A percentile compares a stretch with the other conserved stretches of the same genome.
Conservation (phyloP, 1,140 invertebrate species). For the Hycleus cichorii region DNA sequence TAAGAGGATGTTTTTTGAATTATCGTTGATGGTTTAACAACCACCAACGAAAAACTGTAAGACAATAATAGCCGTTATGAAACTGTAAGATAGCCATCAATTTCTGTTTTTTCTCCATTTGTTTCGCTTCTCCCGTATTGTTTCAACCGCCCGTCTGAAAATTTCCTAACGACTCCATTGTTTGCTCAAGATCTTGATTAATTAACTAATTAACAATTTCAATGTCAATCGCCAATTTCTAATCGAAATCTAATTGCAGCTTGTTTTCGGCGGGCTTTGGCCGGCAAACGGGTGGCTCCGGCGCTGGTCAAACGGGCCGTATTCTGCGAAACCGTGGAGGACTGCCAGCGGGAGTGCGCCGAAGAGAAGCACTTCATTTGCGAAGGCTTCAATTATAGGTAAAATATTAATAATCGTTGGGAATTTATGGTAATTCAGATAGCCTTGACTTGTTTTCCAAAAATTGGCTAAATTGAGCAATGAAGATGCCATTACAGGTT, state of each 20-base stretch:
- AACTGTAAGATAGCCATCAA: not conserved
- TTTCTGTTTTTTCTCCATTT: not conserved
- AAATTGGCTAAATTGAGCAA: not conserved
- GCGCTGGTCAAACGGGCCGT: slow-evolving; percentile 57
- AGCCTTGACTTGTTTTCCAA: not conserved
- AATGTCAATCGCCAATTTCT: not conserved
- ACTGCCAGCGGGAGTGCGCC: slow-evolving; percentile 67
- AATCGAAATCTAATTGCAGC: slow-evolving; percentile 44
- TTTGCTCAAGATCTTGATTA: not conserved
- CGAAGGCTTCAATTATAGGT: slow-evolving; percentile 78
- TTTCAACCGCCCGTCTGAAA: not conserved
- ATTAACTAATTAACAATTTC: not conserved
- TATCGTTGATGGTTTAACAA: not conserved
- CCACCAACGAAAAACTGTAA: not conserved
- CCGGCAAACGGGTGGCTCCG: slow-evolving; percentile 58
- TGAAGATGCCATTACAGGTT: not conserved
- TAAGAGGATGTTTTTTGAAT: no score
- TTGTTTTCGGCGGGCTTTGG: slow-evolving; percentile 64
- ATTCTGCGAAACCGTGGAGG: slow-evolving; percentile 60
- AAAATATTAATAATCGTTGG: slow-evolving; percentile 22
- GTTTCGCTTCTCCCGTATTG: not conserved
- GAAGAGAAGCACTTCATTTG: slow-evolving; percentile 64
- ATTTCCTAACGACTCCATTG: not conserved
- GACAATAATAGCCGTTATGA: not conserved
- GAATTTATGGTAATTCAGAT: not conserved